These are phyloP conservation scores for Paracentrotus lividus DNA, from an alignment of 53 echinoderm and acorn worm species.

Conservation along the genomic window DNA sequence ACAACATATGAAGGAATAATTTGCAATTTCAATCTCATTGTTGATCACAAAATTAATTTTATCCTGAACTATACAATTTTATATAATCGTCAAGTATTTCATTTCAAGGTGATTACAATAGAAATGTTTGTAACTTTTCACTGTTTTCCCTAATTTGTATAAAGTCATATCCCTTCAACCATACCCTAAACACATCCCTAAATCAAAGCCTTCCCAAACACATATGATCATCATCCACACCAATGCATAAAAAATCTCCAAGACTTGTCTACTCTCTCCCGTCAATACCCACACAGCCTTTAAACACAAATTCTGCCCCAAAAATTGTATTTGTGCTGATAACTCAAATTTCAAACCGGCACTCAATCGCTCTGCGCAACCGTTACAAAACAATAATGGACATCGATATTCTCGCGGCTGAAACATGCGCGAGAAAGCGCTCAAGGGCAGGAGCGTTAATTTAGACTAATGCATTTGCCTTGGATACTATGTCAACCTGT, in stretches of 20 bases:
- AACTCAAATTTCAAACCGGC: slow-evolving; percentile 19
- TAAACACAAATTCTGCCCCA: slow-evolving; percentile 39
- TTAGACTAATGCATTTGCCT: slow-evolving; percentile 70
- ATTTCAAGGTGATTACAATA: no score
- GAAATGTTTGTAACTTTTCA: no score
- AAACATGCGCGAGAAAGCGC: slow-evolving; percentile 46
- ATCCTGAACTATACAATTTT: no score
- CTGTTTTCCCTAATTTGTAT: no score
- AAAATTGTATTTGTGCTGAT: slow-evolving; percentile 33
- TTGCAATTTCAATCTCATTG: no score
- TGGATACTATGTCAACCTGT: slow-evolving; percentile 50
- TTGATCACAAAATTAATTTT: no score
- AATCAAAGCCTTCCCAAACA: background rate
- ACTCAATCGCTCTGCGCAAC: slow-evolving; percentile 40
- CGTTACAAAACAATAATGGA: slow-evolving; percentile 62
- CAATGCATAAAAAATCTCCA: background rate
- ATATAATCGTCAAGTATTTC: no score
- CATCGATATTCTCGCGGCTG: slow-evolving; percentile 45
- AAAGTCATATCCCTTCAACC: background rate
- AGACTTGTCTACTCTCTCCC: background rate
- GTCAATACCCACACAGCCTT: background rate
- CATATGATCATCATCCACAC: background rate
- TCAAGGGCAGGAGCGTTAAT: slow-evolving; percentile 63
- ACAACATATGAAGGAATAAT: no score
- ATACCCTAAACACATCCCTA: background rate